Evolutionary conservation across 92 coral and sea anemone genomes (phyloP).

Genomic region (Nematostella vectensis): DNA sequence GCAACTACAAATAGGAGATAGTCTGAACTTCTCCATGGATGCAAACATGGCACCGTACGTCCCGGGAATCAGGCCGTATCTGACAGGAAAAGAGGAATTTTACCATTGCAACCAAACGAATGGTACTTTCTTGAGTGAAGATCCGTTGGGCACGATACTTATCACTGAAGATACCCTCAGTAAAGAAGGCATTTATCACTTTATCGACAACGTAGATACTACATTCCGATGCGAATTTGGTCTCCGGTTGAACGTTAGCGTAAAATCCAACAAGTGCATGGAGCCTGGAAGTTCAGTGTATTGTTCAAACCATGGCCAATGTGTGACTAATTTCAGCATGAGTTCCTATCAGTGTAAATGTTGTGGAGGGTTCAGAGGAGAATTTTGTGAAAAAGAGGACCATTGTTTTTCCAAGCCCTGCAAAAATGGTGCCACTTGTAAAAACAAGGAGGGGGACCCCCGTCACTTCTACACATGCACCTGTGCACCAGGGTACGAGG

Average conservation of each 20-base stretch:
- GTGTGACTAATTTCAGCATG: slow-evolving; percentile 68
- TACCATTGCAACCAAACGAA: slow-evolving; percentile 64
- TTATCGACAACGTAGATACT: slow-evolving; percentile 80
- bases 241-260: slow-evolving; percentile 93
- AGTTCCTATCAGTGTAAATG: slow-evolving; percentile 76
- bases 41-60: slow-evolving; percentile 55
- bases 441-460: slow-evolving; percentile 51
- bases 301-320: slow-evolving; percentile 79
- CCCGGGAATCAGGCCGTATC: slow-evolving; percentile 60
- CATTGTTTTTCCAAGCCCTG: slow-evolving; percentile 89
- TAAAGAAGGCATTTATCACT: slow-evolving; percentile 72
- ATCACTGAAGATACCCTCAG: too few relatives aligned
- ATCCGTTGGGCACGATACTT: too few relatives aligned
- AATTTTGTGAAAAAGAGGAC: slow-evolving; percentile 80
- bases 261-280: slow-evolving; percentile 65
- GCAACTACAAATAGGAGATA: slow-evolving; percentile 88
- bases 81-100: slow-evolving; percentile 54
- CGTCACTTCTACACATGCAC: slow-evolving; percentile 52
- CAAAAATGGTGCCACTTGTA: slow-evolving; percentile 70
- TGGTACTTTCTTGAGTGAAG: slow-evolving; percentile 80
- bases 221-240: slow-evolving; percentile 96
- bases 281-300: slow-evolving; percentile 37
- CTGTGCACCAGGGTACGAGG: slow-evolving; percentile 82
- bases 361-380: slow-evolving; percentile 94
- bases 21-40: slow-evolving; percentile 79